Conservation (phyloP, 2,113 vertebrate genomes). For the Tetrao urogallus region DNA sequence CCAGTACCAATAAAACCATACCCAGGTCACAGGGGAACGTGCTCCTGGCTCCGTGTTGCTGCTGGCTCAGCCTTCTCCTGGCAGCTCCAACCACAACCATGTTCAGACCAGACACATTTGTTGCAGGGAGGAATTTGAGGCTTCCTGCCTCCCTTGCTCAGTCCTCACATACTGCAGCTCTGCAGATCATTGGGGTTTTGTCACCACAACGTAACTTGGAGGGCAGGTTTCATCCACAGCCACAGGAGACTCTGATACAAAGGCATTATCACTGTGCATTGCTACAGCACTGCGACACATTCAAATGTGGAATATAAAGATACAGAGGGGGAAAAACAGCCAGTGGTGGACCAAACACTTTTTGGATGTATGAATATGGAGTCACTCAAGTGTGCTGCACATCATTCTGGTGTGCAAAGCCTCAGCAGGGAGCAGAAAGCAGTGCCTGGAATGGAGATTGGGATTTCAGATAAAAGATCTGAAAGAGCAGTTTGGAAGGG, state of each 20-base stretch:
- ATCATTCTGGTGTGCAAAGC: slow-evolving; percentile 19
- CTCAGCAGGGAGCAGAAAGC: slow-evolving; percentile 25
- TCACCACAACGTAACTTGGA: background rate
- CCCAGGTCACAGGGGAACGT: background rate
- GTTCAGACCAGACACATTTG: background rate
- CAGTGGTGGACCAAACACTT: background rate
- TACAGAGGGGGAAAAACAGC: background rate
- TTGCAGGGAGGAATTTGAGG: background rate
- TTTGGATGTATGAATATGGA: background rate
- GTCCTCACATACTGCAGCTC: background rate
- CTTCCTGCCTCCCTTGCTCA: background rate
- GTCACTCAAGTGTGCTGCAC: background rate
- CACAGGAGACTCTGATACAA: background rate
- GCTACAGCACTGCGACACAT: background rate
- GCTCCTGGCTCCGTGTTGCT: background rate
- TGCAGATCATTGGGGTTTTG: background rate
- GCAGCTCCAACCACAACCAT: background rate
- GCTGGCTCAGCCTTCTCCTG: background rate
- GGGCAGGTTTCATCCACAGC: background rate
- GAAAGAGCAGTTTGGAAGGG: slow-evolving; percentile 51
- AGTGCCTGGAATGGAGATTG: background rate
- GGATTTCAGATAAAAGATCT: slow-evolving; percentile 61
- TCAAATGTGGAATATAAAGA: background rate
- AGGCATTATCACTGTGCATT: background rate
- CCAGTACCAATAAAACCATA: accelerated